These are phyloP conservation scores for Chaetura pelagica DNA, from an alignment of 2,113 vertebrate species.

Conservation along the genomic window DNA sequence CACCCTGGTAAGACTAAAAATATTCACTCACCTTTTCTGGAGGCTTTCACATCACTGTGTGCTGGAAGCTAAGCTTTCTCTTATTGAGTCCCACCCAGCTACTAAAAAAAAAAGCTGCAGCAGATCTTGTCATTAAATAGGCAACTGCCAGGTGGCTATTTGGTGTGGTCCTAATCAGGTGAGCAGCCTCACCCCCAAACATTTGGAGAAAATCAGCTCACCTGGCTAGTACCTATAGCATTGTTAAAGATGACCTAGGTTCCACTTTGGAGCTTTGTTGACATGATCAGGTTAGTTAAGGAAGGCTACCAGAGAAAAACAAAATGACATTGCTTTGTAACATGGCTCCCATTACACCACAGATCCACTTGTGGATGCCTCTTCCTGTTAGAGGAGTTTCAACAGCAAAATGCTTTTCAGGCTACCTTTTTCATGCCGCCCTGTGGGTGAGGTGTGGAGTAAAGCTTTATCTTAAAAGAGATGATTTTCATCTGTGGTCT, in stretches of 20 bases:
- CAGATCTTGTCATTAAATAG: neutral
- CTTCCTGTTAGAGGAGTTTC: accelerated
- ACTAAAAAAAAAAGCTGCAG: neutral
- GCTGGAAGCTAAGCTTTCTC: neutral
- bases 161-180: neutral
- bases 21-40: neutral
- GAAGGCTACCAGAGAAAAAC: neutral
- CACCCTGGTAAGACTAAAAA: neutral
- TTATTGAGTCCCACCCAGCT: neutral
- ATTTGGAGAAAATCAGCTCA: neutral
- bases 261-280: neutral
- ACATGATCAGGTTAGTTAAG: neutral
- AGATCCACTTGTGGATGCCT: neutral
- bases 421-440: accelerated
- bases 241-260: neutral
- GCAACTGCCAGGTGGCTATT: neutral
- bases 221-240: neutral
- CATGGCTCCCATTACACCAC: neutral
- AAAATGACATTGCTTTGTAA: neutral
- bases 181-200: neutral
- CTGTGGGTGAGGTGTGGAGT: neutral
- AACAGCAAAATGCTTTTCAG: neutral
- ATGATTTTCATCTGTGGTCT: neutral
- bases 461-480: neutral
- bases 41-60: accelerated